Evolutionary conservation across 2,113 vertebrate species (phyloP).

Genomic region (Podocnemis expansa): DNA sequence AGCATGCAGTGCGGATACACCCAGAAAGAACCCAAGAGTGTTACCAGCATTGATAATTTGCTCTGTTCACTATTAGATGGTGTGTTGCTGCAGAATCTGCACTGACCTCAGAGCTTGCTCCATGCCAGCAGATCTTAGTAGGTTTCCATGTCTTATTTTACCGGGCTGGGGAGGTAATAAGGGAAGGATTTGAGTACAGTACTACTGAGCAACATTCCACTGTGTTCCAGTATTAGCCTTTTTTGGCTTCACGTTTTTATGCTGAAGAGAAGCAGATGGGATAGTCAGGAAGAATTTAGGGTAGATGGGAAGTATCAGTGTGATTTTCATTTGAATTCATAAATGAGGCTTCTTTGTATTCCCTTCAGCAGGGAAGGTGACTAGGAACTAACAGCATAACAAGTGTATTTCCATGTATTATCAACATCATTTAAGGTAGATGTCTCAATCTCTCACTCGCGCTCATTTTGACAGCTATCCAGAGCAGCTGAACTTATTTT

Average conservation of each 20-base stretch:
- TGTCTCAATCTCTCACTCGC: not conserved
- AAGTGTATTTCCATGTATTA: not conserved
- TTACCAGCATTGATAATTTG: not conserved
- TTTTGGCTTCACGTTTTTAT: not conserved
- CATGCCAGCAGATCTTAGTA: not conserved
- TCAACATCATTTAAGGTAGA: not conserved
- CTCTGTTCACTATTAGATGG: not conserved
- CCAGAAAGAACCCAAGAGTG: rapidly evolving
- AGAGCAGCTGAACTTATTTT: conserved; percentile 34
- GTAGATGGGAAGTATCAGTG: not conserved
- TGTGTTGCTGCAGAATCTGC: not conserved
- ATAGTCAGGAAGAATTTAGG: conserved; percentile 3
- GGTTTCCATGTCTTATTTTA: not conserved
- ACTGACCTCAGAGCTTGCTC: not conserved
- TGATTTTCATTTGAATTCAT: not conserved
- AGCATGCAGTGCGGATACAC: not conserved
- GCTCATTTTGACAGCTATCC: conserved; percentile 25
- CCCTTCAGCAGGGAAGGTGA: not conserved
- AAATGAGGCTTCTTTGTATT: not conserved
- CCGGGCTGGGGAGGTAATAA: not conserved
- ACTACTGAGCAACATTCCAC: not conserved
- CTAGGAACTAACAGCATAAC: not conserved
- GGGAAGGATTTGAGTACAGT: not conserved
- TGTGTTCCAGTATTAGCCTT: not conserved
- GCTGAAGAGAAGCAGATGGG: not conserved